A percentile compares a stretch with the other conserved stretches of the same genome.
These are phyloP conservation scores for Tipula confusa DNA, from an alignment of 2,888 invertebrate species.

Conservation along the genomic window DNA sequence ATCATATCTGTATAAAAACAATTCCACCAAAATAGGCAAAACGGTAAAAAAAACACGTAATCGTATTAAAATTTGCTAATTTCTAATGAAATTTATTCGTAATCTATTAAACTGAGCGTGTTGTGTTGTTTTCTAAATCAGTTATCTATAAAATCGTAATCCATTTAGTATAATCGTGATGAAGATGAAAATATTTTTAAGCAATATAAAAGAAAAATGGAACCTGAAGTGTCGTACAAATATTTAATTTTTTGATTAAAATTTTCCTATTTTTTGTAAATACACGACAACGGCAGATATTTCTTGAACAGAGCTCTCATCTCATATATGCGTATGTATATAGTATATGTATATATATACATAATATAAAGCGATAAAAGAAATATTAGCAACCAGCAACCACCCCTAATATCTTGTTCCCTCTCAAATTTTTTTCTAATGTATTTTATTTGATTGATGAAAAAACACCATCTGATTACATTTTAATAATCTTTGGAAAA, in stretches of 20 bases:
- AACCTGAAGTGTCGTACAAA: slow-evolving; percentile 20
- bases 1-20: neutral
- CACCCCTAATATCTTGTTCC: neutral
- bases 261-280: neutral
- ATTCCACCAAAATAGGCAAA: neutral
- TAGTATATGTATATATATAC: too few relatives aligned
- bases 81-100: neutral
- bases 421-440: neutral
- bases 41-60: neutral
- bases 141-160: neutral
- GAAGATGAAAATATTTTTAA: neutral
- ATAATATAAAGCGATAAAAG: neutral
- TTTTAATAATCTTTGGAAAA: neutral
- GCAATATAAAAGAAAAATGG: neutral
- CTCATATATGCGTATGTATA: neutral
- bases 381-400: slow-evolving; percentile 7
- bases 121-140: neutral
- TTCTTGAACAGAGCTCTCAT: slow-evolving; percentile 12
- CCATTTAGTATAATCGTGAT: neutral
- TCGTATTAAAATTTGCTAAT: neutral
- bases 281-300: slow-evolving; percentile 8
- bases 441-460: slow-evolving; percentile 4
- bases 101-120: neutral
- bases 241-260: slow-evolving; percentile 25
- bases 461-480: slow-evolving; percentile 25